Base-by-base conservation (phyloP, 2,888 invertebrate species). In the Abrostola tripartita region DNA sequence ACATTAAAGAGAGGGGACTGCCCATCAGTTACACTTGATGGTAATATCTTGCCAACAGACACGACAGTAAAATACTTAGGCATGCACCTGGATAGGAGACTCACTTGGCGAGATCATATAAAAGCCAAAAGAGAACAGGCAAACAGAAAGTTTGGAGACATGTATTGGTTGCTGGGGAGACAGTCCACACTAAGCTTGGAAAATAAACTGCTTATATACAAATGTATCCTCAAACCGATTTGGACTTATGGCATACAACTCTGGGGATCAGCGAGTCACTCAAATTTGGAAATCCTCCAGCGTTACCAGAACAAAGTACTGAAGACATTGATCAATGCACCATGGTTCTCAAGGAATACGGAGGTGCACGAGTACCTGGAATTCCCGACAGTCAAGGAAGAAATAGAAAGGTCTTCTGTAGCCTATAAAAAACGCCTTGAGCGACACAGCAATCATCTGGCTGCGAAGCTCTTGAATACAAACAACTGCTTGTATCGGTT, bases 1-100 rank as follows among this genome's bases (percentile, higher is more conserved):
- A 61, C 63, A 8, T 42, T 72, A 5, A 53, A 61, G 35, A 59
- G 40, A 37, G 52, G 42, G 5, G 50, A 51, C 37, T 68, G 63
- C 12, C 58, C 65, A 0, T 54, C 54, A 6, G 67, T 68, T 0
- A 57, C 42, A 36, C 62, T 68, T 5, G 52, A 50, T 1, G 40
- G 1, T 6, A 10, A 40, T 10, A 5, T n/a, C 4, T n/a, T 47
- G 1, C 44, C n/a, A 5, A 6, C 2, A 6, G 5, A 2, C 6
- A 5, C 5, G 2, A n/a, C n/a, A 2, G 44, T 47, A 4, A 47
- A 47, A 14, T 14, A 14, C 12, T n/a, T 47, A 5, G 44, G 14
- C 6, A n/a, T 47, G 2, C 12, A 47, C 14, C n/a, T 47, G 14
- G 44, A 47, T 7, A 9, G 44, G 5, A 47, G 14, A 7, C 6